Conservation (phyloP, 2,113 vertebrate genomes). For the Condylura cristata region DNA sequence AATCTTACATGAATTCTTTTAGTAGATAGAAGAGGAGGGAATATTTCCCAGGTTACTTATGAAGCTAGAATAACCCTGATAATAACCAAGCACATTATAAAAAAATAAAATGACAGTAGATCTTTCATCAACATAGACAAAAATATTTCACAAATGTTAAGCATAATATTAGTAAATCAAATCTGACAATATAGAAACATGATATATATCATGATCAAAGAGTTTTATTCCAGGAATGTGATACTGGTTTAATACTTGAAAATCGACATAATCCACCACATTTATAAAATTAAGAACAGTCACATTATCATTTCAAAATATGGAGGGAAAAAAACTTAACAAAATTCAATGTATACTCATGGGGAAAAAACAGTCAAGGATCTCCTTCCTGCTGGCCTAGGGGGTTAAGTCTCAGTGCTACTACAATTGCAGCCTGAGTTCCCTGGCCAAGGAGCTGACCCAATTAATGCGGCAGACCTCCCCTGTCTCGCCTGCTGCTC, state of each 20-base stretch:
- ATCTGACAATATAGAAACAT: conserved; percentile 12
- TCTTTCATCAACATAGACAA: not conserved
- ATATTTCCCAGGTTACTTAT: not conserved
- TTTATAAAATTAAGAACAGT: conserved; percentile 24
- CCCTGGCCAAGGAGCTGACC: too few species aligned
- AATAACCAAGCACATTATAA: not conserved
- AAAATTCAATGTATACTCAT: not conserved
- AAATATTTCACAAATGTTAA: conserved; percentile 6
- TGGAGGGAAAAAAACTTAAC: not conserved
- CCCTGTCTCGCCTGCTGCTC: too few species aligned
- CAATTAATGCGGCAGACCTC: too few species aligned
- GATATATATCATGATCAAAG: not conserved
- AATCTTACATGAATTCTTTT: not conserved
- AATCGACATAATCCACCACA: not conserved
- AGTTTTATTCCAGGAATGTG: not conserved
- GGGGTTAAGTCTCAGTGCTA: too few species aligned
- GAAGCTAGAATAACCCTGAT: not conserved
- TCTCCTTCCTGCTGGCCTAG: too few species aligned
- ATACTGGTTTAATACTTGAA: not conserved
- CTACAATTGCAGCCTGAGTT: too few species aligned
- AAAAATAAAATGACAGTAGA: not conserved
- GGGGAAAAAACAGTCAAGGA: not conserved
- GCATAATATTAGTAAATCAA: conserved; percentile 10
- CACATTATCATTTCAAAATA: not conserved
- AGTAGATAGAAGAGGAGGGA: not conserved